Evolutionary conservation across 1,140 invertebrate genomes (phyloP).

Genomic region (Eupristina koningsbergeri): DNA sequence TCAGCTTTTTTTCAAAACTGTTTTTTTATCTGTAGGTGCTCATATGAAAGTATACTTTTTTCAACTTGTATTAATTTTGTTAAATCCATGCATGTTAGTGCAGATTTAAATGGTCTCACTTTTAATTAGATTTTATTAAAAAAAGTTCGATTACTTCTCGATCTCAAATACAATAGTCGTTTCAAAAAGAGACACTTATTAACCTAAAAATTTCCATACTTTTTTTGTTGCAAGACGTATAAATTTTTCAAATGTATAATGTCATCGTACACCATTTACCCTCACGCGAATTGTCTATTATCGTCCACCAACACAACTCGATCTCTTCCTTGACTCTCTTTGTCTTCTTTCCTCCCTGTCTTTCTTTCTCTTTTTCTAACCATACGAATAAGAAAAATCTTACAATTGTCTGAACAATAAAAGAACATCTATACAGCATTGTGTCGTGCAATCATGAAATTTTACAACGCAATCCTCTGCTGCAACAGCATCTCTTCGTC

Average conservation of each 20-base stretch:
- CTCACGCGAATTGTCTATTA: slow-evolving; percentile 17
- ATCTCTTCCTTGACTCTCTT: not conserved
- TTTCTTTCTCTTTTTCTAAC: slow-evolving; percentile 3
- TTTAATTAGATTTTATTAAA: too few relatives aligned
- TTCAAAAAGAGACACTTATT: not conserved
- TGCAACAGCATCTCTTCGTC: slow-evolving; percentile 35
- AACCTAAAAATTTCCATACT: not conserved
- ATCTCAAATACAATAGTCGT: not conserved
- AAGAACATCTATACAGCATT: slow-evolving; percentile 23
- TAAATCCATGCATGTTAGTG: too few relatives aligned
- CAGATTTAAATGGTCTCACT: not conserved
- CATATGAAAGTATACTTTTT: too few relatives aligned
- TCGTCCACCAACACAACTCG: not conserved
- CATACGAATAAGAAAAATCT: slow-evolving; percentile 29
- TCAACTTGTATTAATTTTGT: too few relatives aligned
- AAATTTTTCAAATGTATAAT: not conserved
- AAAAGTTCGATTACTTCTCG: too few relatives aligned
- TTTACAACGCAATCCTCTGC: slow-evolving; percentile 42
- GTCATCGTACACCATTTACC: not conserved
- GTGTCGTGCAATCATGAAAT: slow-evolving; percentile 46
- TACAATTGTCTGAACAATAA: slow-evolving; percentile 42
- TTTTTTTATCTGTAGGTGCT: too few relatives aligned
- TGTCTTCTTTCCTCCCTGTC: not conserved
- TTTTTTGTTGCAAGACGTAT: not conserved
- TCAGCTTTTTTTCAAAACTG: too few relatives aligned